Evolutionary conservation across 2,113 vertebrate species (phyloP), one percentile per base, ranked within the genome.

Genomic region (Ailurus styani): DNA sequence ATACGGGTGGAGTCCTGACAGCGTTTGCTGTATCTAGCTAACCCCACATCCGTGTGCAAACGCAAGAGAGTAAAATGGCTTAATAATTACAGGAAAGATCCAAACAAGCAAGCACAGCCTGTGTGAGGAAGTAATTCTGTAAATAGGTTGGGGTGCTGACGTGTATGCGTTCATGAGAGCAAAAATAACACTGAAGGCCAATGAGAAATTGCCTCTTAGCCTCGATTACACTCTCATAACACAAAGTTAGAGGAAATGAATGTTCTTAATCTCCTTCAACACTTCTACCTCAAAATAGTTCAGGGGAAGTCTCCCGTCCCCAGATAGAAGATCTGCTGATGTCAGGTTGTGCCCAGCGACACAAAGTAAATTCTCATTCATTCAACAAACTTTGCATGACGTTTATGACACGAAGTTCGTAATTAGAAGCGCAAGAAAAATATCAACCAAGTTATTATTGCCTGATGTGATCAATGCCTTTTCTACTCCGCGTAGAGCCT

Each of bases 201-300:
- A 64, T 55, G 25, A 55, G 55, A 68, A 78, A 97, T 55, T 42
- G 54, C 37, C 11, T 79, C 27, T 40, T 60, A 34, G 37, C 60
- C 68, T 29, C 9, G 5, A 20, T 62, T 57, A 50, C 25, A 54
- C 9, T 66, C 27, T 34, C 42, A 37, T 72, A 17, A 77, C 82
- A 40, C 37, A 31, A 79, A 77, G 8, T 27, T 50, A 88, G 21
- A 54, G 75, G 68, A 75, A 88, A 88, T 34, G 20, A 37, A 72
- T 72, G 10, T 34, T 90, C 5, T 95, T 73, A 45, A 45, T 83
- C 40, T 90, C 57, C 79, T 93, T 94, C 55, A 66, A 73, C 10
- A 31, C 20, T 79, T 88, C 45, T 37, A 12, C 66, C 96, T 96
- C 77, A 86, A 92, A 84, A 60, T 54, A 90, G 42, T 55, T 93